Conservation (phyloP, 2,888 invertebrate species). For the Patella pellucida region DNA sequence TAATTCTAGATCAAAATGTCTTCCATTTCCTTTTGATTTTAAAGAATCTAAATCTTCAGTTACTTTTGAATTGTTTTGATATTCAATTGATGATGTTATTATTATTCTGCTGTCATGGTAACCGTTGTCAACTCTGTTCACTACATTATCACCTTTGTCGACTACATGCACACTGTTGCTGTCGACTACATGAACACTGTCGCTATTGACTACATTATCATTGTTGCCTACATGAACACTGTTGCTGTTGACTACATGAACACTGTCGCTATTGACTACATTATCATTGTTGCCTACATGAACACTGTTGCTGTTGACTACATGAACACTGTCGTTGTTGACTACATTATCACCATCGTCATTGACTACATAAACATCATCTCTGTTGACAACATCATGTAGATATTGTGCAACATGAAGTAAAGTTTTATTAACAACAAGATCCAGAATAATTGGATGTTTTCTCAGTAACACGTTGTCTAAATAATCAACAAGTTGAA, state of each 20-base stretch:
- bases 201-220: too few relatives aligned
- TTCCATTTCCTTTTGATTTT: not conserved
- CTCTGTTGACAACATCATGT: not conserved
- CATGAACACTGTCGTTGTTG: too few relatives aligned
- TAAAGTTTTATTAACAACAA: slow-evolving; percentile 60
- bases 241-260: too few relatives aligned
- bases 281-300: too few relatives aligned
- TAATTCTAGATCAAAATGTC: not conserved
- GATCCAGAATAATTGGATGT: slow-evolving; percentile 59
- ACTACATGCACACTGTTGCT: too few relatives aligned
- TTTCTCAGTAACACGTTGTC: slow-evolving; percentile 61
- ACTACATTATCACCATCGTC: too few relatives aligned
- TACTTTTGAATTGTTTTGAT: not conserved
- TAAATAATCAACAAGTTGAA: slow-evolving; percentile 77
- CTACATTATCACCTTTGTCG: too few relatives aligned
- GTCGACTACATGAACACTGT: too few relatives aligned
- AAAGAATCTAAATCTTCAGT: not conserved
- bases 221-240: too few relatives aligned
- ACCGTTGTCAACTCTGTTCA: not conserved
- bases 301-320: too few relatives aligned
- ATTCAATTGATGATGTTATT: slow-evolving; percentile 4
- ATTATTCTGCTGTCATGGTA: slow-evolving; percentile 4
- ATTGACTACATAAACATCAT: too few relatives aligned
- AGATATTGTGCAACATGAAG: slow-evolving; percentile 41
- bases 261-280: too few relatives aligned